Base-by-base conservation (phyloP, 2,888 invertebrate genomes). In the Phyllotreta striolata region DNA sequence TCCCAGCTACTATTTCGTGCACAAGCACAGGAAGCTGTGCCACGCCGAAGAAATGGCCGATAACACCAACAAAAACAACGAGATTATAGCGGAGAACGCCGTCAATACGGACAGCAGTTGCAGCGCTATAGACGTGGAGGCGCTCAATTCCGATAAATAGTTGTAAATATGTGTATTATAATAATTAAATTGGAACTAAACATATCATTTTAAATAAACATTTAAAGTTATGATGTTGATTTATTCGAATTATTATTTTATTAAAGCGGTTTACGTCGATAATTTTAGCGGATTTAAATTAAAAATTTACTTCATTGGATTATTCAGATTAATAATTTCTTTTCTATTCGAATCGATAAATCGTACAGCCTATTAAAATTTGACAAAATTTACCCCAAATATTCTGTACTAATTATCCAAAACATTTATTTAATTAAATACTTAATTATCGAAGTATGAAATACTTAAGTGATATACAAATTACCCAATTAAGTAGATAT, bases 1-100 rank as follows among this genome's bases (percentile, higher is more conserved):
- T 79, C 95, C 95, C 1, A 94, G 93, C 70, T 95, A 95, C 79
- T 95, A 95, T 82, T 95, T 95, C 83, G 95, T 95, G 24, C 95
- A 95, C 79, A 95, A 95, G 77, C 95, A 95, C 79, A 84, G 93
- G 57, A 94, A 94, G 82, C 82, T 91, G 74, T 94, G 94, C 76
- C 95, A 95, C 78, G 88, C 89, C 0, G 89, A 88, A 56, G 88
- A 89, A 70, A 80, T 81, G 72, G 80, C 78, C 58, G 78, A 82
- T 62, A 80, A 80, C 64, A 80, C 76, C 55, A 77, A 79, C 66
- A 79, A 78, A 68, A 80, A 79, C 66, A 80, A 79, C 66, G 78
- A 79, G 62, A 78, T 78, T 59, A 74, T 76, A 13, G 73, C 74
- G 59, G 77, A 77, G 64, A 70, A 68, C 46, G 71, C 43, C 24